Base-by-base conservation (phyloP, 2,888 invertebrate species). In the Platycnemis pennipes region DNA sequence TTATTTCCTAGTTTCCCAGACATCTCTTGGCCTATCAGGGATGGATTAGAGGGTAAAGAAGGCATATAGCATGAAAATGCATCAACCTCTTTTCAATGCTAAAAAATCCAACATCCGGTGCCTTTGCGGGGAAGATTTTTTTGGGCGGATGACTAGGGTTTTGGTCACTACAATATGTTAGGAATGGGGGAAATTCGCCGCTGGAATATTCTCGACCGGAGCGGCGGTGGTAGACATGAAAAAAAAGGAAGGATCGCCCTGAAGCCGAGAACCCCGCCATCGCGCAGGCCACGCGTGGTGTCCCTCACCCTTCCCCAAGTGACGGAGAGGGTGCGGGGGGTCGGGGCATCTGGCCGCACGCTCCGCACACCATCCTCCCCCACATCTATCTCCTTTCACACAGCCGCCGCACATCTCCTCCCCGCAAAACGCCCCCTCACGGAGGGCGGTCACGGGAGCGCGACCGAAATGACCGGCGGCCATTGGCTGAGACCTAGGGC, bases 331-430 rank as follows among this genome's bases (percentile, higher is more conserved):
- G 69, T 22, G 42, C 63, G 13, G 37, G 69, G 44, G 91, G 63
- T 91, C 63, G 44, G 77, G 37, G 91, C 91, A 91, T 91, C 91
- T 91, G 91, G 63, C 56, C 26, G 0, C 22, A 8, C 44, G n/a
- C 88, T 4, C 13, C 53, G 3, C 8, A 22, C 63, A 22, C 63
- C 5, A 7, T 63, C 42, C 53, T 53, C 88, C 19, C 31, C n/a
- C 31, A 37, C 26, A 31, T 88, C n/a, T 49, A 31, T 88, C 37
- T 37, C 56, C 89, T 16, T 37, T 37, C 22, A 11, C 53, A 31
- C 53, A 89, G 22, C 42, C 89, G 1, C 2, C 42, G 45, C 31
- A 26, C 45, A 0, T 46, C 5, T 49, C 53, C 53, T 53, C 49
- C n/a, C 53, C 42, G 37, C 88, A 49, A n/a, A n/a, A n/a, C 88